These are phyloP conservation scores for Pinctada fucata DNA, from an alignment of 2,888 invertebrate species.

Conservation along the genomic window DNA sequence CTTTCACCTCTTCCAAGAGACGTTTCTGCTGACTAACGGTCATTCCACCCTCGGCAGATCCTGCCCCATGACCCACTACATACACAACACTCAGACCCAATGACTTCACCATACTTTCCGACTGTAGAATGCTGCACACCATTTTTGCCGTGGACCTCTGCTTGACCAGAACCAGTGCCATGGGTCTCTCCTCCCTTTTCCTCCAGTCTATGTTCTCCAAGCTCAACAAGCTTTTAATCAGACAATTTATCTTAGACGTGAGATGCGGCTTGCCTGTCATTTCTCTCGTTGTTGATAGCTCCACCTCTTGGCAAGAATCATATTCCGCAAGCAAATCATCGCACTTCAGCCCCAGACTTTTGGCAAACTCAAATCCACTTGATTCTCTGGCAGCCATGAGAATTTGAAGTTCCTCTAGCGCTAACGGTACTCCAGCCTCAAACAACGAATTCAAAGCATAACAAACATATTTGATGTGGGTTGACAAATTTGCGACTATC, in stretches of 20 bases:
- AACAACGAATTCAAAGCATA: constrained; percentile 49
- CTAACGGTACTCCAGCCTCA: constrained; percentile 50
- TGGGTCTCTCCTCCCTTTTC: constrained; percentile 41
- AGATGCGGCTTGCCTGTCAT: background rate
- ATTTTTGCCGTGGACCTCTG: constrained; percentile 59
- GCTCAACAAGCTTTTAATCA: constrained; percentile 50
- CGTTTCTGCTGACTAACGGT: constrained; percentile 65
- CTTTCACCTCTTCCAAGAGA: constrained; percentile 60
- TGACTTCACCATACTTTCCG: constrained; percentile 35
- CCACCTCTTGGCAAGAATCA: constrained; percentile 6
- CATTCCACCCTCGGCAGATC: constrained; percentile 67
- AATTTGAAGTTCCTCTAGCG: constrained; percentile 50
- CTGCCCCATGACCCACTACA: constrained; percentile 68
- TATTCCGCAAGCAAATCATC: constrained; percentile 32
- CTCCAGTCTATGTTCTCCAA: constrained; percentile 48
- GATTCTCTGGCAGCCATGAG: constrained; percentile 35
- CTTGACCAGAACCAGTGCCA: constrained; percentile 68
- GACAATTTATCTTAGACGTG: constrained; percentile 40
- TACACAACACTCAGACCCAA: constrained; percentile 46
- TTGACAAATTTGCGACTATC: constrained; percentile 41
- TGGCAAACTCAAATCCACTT: constrained; percentile 48
- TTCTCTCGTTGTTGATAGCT: constrained; percentile 5
- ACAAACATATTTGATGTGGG: constrained; percentile 51
- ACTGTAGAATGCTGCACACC: constrained; percentile 51
- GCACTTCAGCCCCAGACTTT: constrained; percentile 50